Conservation (phyloP, 2,113 vertebrate genomes). For the Montifringilla adamsi region DNA sequence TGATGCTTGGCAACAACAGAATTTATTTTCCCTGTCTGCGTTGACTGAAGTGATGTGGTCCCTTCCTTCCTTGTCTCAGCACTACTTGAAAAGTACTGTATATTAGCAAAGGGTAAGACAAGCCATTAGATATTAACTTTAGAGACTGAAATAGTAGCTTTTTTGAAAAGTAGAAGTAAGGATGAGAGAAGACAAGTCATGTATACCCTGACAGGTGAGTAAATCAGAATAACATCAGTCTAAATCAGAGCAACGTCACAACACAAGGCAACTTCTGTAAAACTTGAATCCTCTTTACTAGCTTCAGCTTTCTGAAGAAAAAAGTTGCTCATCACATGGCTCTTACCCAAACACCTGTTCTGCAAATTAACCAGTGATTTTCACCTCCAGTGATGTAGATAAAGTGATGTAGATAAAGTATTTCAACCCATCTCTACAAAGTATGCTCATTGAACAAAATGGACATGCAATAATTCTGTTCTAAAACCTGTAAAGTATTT, state of each 20-base stretch:
- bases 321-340: background rate
- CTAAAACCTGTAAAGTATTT: background rate
- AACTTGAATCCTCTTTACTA: background rate
- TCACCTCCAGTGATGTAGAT: fast-evolving
- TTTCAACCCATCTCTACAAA: background rate
- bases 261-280: background rate
- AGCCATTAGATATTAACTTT: background rate
- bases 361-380: background rate
- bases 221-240: background rate
- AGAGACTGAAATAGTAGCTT: background rate
- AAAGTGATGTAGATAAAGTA: background rate
- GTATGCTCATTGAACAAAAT: background rate
- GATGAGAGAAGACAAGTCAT: background rate
- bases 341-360: background rate
- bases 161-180: background rate
- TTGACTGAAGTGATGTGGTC: background rate
- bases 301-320: background rate
- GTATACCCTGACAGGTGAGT: background rate
- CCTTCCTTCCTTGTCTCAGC: background rate
- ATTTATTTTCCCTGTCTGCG: background rate
- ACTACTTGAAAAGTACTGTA: background rate
- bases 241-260: background rate
- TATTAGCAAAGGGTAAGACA: background rate
- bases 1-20: background rate
- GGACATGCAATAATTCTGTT: background rate